A percentile compares a stretch with the other conserved stretches of the same genome.
Conservation (phyloP, 2,797 vertebrate species). For the Odontamblyopus lacepedii region DNA sequence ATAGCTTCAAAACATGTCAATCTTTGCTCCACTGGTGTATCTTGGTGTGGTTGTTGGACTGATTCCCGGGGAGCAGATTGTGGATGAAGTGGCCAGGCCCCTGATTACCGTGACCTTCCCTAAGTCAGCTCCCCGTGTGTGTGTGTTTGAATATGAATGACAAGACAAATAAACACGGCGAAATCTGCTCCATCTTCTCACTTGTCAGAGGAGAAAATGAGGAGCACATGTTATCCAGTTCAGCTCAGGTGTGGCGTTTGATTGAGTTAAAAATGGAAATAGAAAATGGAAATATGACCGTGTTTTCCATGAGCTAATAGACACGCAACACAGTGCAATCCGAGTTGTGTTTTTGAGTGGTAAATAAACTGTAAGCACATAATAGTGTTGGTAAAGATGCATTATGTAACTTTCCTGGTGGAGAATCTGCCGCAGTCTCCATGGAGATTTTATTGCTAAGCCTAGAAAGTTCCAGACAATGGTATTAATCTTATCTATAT, state of each 20-base stretch:
- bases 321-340: neutral
- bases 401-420: too few relatives aligned
- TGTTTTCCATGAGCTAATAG: neutral
- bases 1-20: neutral
- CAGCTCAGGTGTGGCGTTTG: neutral
- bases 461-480: too few relatives aligned
- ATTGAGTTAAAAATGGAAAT: neutral
- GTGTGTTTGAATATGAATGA: slow-evolving; percentile 2
- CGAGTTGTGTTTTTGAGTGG: too few relatives aligned
- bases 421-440: too few relatives aligned
- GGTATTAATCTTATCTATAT: too few relatives aligned
- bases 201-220: neutral
- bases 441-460: too few relatives aligned
- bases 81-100: slow-evolving; percentile 1
- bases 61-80: slow-evolving; percentile 14
- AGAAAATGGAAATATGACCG: neutral
- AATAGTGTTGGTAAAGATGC: neutral
- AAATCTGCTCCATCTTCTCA: slow-evolving; percentile 5
- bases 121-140: slow-evolving; percentile 6
- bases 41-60: slow-evolving; percentile 3
- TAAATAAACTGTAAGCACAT: neutral
- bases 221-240: neutral
- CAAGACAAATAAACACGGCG: slow-evolving; percentile 3
- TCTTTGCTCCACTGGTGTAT: neutral
- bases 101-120: slow-evolving; percentile 7